Base-by-base conservation (phyloP, 2,113 vertebrate genomes). In the Tenebrosternarchus preto region DNA sequence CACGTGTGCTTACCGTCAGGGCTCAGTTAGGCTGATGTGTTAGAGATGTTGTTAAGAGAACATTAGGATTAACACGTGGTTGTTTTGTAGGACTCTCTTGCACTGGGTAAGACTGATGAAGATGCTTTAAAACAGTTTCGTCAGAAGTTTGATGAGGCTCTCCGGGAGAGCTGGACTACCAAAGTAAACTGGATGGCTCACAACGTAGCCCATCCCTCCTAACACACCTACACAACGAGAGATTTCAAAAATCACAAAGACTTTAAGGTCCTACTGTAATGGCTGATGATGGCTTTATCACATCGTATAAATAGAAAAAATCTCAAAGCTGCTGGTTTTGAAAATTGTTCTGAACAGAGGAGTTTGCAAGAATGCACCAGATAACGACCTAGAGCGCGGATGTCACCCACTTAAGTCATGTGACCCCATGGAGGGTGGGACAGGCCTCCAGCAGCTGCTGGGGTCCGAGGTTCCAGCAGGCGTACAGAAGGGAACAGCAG, bases 161-260 rank as follows among this genome's bases (percentile, higher is more conserved):
- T 99, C 80, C 91, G 97, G 88, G 98, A 99, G 89, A 99, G 98
- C 86, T 99, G 98, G 98, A 98, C 97, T 76, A 99, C 98, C 86
- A 99, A 99, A 94, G 97, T 99, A 85, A 99, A 99, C 94, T 99
- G 98, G 98, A 99, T 99, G 98, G 98, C 98, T 22, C 98, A 99
- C 89, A 99, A 97, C n/a, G 96, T 99, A 82, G 94, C 95, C n/a
- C 98, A 97, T 90, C 94, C 96, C 83, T 98, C 97, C 67, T 99
- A 96, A 90, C 60, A 78, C 59, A 50, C 73, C 25, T 12, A 53
- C 55, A 69, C 43, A 17, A 71, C 75, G 70, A 46, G 43, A 64
- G 50, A 8, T 16, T 27, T 63, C 24, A 9, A 15, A 31, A 66
- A 29, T 1, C 24, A 17, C 43, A 50, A 2, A 9, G 11, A 9